phyloP scores from a whole-genome alignment of 2,113 vertebrate genomes.

The Ctenomys sociabilis region DNA sequence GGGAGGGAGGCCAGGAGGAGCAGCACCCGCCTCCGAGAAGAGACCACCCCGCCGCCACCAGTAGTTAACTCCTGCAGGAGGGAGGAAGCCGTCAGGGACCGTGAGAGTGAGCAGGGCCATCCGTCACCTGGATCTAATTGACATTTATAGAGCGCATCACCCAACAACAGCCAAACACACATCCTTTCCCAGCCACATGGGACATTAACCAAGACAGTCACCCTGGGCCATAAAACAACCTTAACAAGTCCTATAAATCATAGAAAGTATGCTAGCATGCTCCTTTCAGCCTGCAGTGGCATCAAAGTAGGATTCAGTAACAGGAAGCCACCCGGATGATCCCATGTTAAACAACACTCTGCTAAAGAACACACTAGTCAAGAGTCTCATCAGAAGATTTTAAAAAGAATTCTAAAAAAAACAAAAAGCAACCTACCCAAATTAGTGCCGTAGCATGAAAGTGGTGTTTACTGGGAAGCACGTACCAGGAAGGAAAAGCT shows the following conservation, averaged over 20 bases:
- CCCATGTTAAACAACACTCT: not conserved
- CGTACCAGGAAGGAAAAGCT: not conserved
- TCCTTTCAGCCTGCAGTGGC: not conserved
- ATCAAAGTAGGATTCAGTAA: not conserved
- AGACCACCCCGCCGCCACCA: rapidly evolving
- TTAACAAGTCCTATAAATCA: not conserved
- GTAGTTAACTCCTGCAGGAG: not conserved
- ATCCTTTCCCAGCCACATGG: not conserved
- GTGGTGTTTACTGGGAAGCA: not conserved
- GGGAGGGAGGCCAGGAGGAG: not conserved
- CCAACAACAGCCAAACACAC: not conserved
- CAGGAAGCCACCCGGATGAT: not conserved
- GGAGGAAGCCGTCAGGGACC: not conserved
- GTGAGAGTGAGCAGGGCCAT: not conserved
- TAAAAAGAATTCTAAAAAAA: not conserved
- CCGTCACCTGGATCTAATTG: conserved; percentile 25
- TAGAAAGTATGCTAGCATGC: not conserved
- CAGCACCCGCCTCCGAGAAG: rapidly evolving
- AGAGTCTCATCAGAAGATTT: not conserved
- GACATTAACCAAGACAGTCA: conserved; percentile 32
- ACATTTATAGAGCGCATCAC: conserved; percentile 22
- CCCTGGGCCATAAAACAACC: conserved; percentile 2
- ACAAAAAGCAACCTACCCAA: not conserved
- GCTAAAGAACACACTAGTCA: not conserved
- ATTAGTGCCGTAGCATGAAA: not conserved